A percentile compares a stretch with the other conserved stretches of the same genome.
Evolutionary conservation across 2,113 vertebrate genomes (phyloP).

Genomic region (Nothoprocta perdicaria): DNA sequence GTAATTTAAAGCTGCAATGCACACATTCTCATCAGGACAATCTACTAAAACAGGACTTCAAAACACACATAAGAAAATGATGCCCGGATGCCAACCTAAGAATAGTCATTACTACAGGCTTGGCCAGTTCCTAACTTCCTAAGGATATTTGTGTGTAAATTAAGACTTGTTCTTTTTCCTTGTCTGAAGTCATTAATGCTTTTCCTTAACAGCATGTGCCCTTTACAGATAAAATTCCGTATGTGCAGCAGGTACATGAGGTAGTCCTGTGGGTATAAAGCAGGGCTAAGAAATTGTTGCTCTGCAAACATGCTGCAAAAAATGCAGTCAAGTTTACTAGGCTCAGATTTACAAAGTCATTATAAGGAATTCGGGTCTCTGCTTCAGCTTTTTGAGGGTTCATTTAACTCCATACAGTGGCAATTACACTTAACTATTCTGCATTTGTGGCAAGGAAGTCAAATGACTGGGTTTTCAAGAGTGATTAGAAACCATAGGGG

Average conservation of each 20-base stretch:
- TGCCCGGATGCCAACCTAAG: not conserved
- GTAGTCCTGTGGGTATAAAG: not conserved
- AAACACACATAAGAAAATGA: not conserved
- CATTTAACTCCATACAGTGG: not conserved
- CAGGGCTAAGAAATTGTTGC: not conserved
- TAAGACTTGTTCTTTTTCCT: not conserved
- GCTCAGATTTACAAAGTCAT: not conserved
- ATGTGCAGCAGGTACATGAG: not conserved
- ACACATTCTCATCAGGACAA: conserved; percentile 17
- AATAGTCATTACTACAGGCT: not conserved
- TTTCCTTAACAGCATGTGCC: not conserved
- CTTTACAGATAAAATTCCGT: not conserved
- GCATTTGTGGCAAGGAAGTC: not conserved
- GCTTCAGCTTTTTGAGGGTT: not conserved
- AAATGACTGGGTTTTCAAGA: not conserved
- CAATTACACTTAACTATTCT: not conserved
- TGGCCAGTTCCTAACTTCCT: conserved; percentile 26
- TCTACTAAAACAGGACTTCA: conserved; percentile 1
- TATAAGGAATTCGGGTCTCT: accelerated
- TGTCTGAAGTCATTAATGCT: conserved; percentile 6
- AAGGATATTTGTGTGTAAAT: conserved; percentile 22
- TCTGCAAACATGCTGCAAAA: not conserved
- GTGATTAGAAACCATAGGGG: not conserved
- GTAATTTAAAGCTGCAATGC: conserved; percentile 56
- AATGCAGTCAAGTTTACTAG: not conserved